Evolutionary conservation across 2,888 invertebrate species (phyloP).

Genomic region (Alloplasta piceator): DNA sequence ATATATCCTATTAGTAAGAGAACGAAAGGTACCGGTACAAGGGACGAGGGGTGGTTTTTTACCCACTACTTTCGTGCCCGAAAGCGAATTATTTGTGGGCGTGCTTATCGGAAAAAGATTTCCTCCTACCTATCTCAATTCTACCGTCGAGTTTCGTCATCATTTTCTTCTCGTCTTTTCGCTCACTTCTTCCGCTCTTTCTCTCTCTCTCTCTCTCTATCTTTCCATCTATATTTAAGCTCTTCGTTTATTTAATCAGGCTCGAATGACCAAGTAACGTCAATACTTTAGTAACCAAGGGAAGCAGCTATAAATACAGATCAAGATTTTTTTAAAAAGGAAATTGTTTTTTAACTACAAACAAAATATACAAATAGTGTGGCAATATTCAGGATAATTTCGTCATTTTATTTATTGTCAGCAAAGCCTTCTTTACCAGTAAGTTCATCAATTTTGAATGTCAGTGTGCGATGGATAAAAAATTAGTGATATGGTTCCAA

Average conservation of each 20-base stretch:
- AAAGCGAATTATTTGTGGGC: slow-evolving; percentile 19
- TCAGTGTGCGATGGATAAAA: too few relatives aligned
- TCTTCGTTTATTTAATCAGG: slow-evolving; percentile 30
- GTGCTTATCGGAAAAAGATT: slow-evolving; percentile 22
- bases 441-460: too few relatives aligned
- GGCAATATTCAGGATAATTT: too few relatives aligned
- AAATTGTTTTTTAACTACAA: too few relatives aligned
- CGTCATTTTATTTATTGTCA: too few relatives aligned
- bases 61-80: slow-evolving; percentile 27
- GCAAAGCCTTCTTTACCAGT: too few relatives aligned
- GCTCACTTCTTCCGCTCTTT: slow-evolving; percentile 13
- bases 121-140: slow-evolving; percentile 31
- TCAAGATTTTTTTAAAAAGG: too few relatives aligned
- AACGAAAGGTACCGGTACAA: slow-evolving; percentile 47
- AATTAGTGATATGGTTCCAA: too few relatives aligned
- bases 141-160: slow-evolving; percentile 46
- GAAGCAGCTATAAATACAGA: background rate
- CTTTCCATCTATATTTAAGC: background rate
- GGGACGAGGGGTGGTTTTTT: slow-evolving; percentile 17
- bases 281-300: slow-evolving; percentile 5
- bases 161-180: slow-evolving; percentile 20
- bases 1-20: slow-evolving; percentile 11
- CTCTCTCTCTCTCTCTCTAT: slow-evolving; percentile 2
- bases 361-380: too few relatives aligned
- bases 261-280: slow-evolving; percentile 29